Evolutionary conservation across 2,113 vertebrate genomes (phyloP).

Genomic region (Cynopterus brachyotis): DNA sequence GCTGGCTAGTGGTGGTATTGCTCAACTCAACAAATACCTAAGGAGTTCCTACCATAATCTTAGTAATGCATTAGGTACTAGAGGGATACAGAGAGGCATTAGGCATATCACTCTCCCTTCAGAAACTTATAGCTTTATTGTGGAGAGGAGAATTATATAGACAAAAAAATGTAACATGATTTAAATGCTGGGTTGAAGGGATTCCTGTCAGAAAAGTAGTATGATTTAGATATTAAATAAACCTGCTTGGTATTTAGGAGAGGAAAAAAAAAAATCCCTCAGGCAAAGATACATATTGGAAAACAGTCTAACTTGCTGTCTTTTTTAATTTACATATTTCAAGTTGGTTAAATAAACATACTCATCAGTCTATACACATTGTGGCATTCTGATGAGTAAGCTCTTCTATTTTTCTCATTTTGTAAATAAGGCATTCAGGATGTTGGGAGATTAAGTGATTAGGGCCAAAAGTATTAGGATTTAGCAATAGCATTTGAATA

Average conservation of each 20-base stretch:
- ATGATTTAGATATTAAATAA: slow-evolving; percentile 20
- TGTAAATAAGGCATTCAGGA: slow-evolving; percentile 38
- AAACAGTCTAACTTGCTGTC: slow-evolving; percentile 28
- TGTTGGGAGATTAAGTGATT: slow-evolving; percentile 33
- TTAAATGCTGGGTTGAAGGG: background rate
- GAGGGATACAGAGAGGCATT: background rate
- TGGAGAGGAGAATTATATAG: background rate
- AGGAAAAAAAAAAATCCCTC: slow-evolving; percentile 26
- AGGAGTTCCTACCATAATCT: background rate
- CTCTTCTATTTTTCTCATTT: slow-evolving; percentile 20
- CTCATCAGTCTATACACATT: background rate
- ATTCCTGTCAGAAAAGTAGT: slow-evolving; percentile 15
- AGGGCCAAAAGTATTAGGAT: background rate
- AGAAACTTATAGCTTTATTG: background rate
- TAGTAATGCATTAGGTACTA: background rate
- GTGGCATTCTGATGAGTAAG: slow-evolving; percentile 43
- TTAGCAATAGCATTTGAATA: background rate
- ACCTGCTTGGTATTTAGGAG: slow-evolving; percentile 26
- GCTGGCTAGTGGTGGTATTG: background rate
- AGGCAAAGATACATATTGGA: background rate
- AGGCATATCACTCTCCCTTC: background rate
- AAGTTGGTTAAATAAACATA: slow-evolving; percentile 46
- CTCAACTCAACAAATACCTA: background rate
- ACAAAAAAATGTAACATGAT: background rate
- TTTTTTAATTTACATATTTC: slow-evolving; percentile 55